phyloP scores from a whole-genome alignment of 2,888 invertebrate species.

The Volucella bombylans region DNA sequence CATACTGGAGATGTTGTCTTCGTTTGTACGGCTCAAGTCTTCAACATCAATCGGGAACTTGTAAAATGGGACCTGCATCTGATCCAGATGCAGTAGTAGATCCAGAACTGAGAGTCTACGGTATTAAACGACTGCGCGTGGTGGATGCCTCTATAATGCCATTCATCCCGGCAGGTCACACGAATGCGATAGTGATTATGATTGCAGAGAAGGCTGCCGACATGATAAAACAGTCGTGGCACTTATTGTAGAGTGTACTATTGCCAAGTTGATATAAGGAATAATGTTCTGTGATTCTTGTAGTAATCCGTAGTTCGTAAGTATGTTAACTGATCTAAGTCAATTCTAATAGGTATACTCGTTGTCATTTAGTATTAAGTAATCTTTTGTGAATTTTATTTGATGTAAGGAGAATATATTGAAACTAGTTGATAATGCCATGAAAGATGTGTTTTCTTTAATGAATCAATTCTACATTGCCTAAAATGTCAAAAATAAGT shows the following conservation, averaged over 20 bases:
- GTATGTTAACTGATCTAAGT: conserved; percentile 33
- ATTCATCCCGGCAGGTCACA: conserved; percentile 84
- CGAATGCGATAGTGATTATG: conserved; percentile 85
- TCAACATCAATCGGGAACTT: conserved; percentile 88
- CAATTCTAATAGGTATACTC: conserved; percentile 7
- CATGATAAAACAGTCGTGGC: conserved; percentile 84
- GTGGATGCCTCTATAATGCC: conserved; percentile 86
- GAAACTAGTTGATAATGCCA: too few species aligned
- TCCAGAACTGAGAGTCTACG: conserved; percentile 84
- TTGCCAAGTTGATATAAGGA: background rate
- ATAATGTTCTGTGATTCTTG: conserved; percentile 39
- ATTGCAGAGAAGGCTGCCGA: conserved; percentile 85
- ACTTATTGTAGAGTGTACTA: conserved; percentile 65
- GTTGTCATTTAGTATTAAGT: background rate
- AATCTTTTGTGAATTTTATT: background rate
- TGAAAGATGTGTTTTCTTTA: too few species aligned
- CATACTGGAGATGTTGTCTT: conserved; percentile 90
- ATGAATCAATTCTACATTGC: too few species aligned
- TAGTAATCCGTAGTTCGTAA: background rate
- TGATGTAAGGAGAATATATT: background rate
- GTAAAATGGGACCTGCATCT: conserved; percentile 86
- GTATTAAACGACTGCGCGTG: conserved; percentile 83
- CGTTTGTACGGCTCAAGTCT: conserved; percentile 88
- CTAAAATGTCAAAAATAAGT: too few species aligned
- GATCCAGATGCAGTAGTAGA: conserved; percentile 86